Conservation (phyloP, 2,797 vertebrate genomes). For the Schizothorax lantsangensis region DNA sequence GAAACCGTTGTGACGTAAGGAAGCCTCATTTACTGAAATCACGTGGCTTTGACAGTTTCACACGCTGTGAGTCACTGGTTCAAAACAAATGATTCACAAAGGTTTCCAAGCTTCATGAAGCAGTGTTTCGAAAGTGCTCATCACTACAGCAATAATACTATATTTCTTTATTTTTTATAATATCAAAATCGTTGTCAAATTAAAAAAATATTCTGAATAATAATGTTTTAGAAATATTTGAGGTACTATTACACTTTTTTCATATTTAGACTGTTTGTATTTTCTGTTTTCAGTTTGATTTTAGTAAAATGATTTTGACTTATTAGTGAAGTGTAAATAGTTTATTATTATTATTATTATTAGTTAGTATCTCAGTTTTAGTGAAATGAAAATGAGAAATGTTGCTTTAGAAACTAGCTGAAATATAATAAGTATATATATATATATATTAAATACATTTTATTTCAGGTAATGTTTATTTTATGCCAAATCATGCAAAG, state of each 20-base stretch:
- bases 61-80: too few species aligned
- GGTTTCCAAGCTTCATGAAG: too few species aligned
- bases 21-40: too few species aligned
- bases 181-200: too few species aligned
- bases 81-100: too few species aligned
- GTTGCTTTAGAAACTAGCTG: neutral
- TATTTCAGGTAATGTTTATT: neutral
- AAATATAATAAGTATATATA: neutral
- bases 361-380: neutral
- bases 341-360: neutral
- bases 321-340: neutral
- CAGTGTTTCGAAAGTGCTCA: too few species aligned
- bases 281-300: neutral
- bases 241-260: neutral
- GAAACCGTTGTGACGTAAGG: too few species aligned
- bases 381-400: neutral
- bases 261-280: neutral
- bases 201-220: too few species aligned
- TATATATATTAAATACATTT: neutral
- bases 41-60: too few species aligned
- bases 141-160: too few species aligned
- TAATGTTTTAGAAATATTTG: neutral
- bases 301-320: neutral
- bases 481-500: neutral
- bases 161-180: too few species aligned